phyloP scores from a whole-genome alignment of 2,888 invertebrate genomes.

The Aphrophora alni region DNA sequence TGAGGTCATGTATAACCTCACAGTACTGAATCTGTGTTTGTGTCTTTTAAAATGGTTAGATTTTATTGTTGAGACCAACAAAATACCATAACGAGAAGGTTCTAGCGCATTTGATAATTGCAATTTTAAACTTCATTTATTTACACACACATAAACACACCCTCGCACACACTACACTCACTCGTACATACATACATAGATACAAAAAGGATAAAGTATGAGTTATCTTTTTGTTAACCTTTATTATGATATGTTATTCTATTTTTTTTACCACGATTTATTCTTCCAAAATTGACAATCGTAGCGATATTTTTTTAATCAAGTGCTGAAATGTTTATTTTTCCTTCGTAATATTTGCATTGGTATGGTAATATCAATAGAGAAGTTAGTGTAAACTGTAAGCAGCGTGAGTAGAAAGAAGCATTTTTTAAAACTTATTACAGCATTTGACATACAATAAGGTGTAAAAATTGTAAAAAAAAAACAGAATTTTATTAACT shows the following conservation, averaged over 20 bases:
- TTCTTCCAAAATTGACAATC: constrained; percentile 31
- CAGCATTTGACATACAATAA: too few relatives aligned
- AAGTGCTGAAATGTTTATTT: background rate
- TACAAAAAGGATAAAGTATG: background rate
- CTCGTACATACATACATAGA: background rate
- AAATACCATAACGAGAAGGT: background rate
- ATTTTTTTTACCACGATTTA: background rate
- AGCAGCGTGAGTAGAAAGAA: background rate
- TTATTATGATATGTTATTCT: background rate
- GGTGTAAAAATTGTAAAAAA: too few relatives aligned
- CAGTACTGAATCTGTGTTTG: constrained; percentile 34
- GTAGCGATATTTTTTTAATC: background rate
- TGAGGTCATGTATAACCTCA: constrained; percentile 25
- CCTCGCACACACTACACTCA: background rate
- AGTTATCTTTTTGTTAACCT: background rate
- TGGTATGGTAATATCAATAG: background rate
- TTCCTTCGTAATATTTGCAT: background rate
- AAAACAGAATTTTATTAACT: too few relatives aligned
- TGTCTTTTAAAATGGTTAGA: background rate
- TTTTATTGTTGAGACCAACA: background rate
- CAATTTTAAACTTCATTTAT: background rate
- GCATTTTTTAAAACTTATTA: background rate
- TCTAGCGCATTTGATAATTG: background rate
- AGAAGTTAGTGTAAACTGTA: background rate
- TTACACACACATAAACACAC: background rate